These are phyloP conservation scores for Tenodera sinensis DNA, from an alignment of 2,888 invertebrate species.

Conservation along the genomic window DNA sequence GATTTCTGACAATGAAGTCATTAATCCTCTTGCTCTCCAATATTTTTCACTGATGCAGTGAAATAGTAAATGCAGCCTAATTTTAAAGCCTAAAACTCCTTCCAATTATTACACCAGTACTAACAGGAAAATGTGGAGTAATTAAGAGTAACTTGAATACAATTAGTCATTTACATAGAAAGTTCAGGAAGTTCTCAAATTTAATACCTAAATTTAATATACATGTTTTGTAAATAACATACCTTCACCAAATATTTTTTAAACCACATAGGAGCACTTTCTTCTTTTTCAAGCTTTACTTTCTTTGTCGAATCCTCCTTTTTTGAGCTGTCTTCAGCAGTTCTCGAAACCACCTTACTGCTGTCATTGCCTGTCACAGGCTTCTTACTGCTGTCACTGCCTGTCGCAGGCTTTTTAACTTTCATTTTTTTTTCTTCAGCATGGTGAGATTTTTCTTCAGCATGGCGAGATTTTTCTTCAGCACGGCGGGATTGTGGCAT, in stretches of 20 bases:
- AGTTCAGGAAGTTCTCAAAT: not conserved
- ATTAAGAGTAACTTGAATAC: too few species aligned
- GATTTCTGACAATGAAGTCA: too few species aligned
- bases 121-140: too few species aligned
- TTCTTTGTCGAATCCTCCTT: slow-evolving; percentile 13
- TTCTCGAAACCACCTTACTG: not conserved
- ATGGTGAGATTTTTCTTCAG: not conserved
- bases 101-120: too few species aligned
- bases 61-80: too few species aligned
- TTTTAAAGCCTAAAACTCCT: too few species aligned
- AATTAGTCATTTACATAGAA: too few species aligned
- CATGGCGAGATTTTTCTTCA: not conserved
- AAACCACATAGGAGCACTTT: slow-evolving; percentile 43
- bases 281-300: slow-evolving; percentile 27
- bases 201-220: not conserved
- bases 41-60: too few species aligned
- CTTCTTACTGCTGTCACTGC: not conserved
- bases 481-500: not conserved
- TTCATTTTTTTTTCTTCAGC: slow-evolving; percentile 5
- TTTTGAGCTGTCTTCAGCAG: not conserved
- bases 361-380: not conserved
- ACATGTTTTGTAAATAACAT: not conserved
- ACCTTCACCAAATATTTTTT: slow-evolving; percentile 43
- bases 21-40: too few species aligned
- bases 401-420: not conserved